phyloP scores from a whole-genome alignment of 2,113 vertebrate species.

The Paramisgurnus dabryanus region DNA sequence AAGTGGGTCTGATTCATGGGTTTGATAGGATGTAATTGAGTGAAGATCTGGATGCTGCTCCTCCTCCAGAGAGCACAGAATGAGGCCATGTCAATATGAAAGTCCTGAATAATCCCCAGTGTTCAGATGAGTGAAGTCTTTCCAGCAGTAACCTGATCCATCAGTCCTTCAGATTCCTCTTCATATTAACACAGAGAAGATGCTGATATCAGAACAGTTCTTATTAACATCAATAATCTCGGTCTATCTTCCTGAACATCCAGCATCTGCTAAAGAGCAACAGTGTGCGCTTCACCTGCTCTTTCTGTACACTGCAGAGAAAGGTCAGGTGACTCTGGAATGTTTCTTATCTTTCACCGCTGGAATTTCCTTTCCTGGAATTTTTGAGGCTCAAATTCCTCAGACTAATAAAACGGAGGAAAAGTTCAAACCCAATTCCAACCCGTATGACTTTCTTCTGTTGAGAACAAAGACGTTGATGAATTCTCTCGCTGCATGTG shows the following conservation, averaged over 20 bases:
- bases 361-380: slow-evolving; percentile 75
- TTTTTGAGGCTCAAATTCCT: slow-evolving; percentile 66
- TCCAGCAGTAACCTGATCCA: neutral
- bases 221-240: no score
- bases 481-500: no score
- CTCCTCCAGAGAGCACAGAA: slow-evolving; percentile 30
- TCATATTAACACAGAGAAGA: no score
- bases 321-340: slow-evolving; percentile 37
- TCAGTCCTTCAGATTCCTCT: no score
- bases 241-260: slow-evolving; percentile 31
- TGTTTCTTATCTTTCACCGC: slow-evolving; percentile 69
- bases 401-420: slow-evolving; percentile 41
- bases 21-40: neutral
- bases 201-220: no score
- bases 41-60: slow-evolving; percentile 10
- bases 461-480: no score
- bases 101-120: slow-evolving; percentile 16
- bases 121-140: slow-evolving; percentile 30
- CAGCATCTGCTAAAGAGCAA: neutral
- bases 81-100: slow-evolving; percentile 41
- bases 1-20: neutral
- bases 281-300: slow-evolving; percentile 70
- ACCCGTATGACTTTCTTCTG: no score
- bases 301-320: slow-evolving; percentile 34
- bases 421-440: slow-evolving; percentile 41